Conservation (phyloP, 35 echinoderm and acorn worm genomes). For the Ophiothrix spiculata region DNA sequence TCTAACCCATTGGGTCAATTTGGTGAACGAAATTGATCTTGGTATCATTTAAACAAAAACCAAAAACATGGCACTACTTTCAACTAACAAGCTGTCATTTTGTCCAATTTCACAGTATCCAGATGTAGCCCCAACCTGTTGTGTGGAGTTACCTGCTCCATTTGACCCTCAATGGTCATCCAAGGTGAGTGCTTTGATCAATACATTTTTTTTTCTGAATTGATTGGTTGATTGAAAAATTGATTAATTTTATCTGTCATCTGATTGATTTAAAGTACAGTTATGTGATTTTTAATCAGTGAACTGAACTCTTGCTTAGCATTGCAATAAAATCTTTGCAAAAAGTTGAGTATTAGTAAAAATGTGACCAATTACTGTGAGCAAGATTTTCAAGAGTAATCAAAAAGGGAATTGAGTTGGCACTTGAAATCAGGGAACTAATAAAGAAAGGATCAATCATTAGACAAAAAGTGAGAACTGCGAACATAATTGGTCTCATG, state of each 20-base stretch:
- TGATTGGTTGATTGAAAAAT: not conserved
- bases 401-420: too few relatives aligned
- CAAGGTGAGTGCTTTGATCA: not conserved
- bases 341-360: not conserved
- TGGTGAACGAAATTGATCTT: not conserved
- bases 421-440: too few relatives aligned
- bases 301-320: not conserved
- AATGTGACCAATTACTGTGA: too few relatives aligned
- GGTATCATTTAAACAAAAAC: not conserved
- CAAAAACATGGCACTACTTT: not conserved
- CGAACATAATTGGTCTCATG: too few relatives aligned
- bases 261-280: too few relatives aligned
- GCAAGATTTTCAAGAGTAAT: too few relatives aligned
- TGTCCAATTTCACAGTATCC: not conserved
- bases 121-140: not conserved
- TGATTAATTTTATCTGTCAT: not conserved
- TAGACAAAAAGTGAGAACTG: too few relatives aligned
- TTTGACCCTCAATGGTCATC: constrained; percentile 17
- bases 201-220: not conserved
- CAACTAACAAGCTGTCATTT: not conserved
- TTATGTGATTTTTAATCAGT: not conserved
- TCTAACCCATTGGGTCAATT: not conserved
- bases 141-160: not conserved
- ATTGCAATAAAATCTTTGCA: not conserved
- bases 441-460: too few relatives aligned